Percentiles rank a stretch among this genome's conserved stretches.
Conservation (phyloP, 2,113 vertebrate species). For the Bagarius yarrelli region DNA sequence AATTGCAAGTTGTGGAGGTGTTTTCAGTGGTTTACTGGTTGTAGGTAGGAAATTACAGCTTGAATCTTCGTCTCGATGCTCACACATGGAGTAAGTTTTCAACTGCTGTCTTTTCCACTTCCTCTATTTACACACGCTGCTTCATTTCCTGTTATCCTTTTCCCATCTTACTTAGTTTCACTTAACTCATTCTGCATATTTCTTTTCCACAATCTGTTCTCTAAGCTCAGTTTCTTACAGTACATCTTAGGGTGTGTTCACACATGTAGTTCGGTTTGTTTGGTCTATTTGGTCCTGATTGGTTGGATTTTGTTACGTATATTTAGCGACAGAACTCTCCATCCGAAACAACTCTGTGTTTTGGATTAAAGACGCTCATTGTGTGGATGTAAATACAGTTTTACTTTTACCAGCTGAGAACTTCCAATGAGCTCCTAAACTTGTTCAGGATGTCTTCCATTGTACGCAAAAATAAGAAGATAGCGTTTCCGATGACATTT, state of each 20-base stretch:
- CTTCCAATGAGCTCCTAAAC: no score
- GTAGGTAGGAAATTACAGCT: neutral
- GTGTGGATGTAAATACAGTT: no score
- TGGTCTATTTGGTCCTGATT: no score
- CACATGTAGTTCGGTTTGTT: no score
- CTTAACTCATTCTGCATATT: neutral
- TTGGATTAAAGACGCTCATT: no score
- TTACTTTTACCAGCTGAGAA: no score
- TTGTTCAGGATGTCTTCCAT: no score
- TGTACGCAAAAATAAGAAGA: no score
- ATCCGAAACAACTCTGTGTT: no score
- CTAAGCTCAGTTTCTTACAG: neutral
- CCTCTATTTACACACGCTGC: conserved; percentile 68
- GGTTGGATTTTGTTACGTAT: no score
- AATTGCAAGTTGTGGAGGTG: neutral
- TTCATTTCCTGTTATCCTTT: conserved; percentile 67
- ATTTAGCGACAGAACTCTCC: no score
- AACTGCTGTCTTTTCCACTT: conserved; percentile 69
- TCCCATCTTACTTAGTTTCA: conserved; percentile 39
- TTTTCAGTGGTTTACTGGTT: neutral
- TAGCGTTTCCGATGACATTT: no score
- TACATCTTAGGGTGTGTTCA: neutral
- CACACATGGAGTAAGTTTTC: conserved; percentile 16
- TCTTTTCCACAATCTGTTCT: neutral
- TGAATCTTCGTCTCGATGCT: neutral